These are phyloP conservation scores for Latheticus oryzae DNA, from an alignment of 2,888 invertebrate species.

Conservation along the genomic window DNA sequence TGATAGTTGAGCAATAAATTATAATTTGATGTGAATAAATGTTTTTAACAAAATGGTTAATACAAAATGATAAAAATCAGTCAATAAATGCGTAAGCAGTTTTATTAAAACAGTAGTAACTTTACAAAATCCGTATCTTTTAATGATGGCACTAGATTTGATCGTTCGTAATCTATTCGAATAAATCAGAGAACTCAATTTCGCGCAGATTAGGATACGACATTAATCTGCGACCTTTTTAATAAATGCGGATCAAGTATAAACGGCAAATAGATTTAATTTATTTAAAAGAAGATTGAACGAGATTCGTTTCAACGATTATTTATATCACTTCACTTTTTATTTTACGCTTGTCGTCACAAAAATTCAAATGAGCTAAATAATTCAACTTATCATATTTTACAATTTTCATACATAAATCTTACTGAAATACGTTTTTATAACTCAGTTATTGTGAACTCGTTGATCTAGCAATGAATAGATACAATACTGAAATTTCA, in stretches of 20 bases:
- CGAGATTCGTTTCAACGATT: slow-evolving; percentile 48
- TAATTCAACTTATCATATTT: too few species aligned
- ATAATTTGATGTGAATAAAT: too few species aligned
- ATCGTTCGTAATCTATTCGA: slow-evolving; percentile 43
- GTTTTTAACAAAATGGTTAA: too few species aligned
- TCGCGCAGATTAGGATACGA: slow-evolving; percentile 52
- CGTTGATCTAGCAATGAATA: too few species aligned
- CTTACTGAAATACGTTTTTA: slow-evolving; percentile 20
- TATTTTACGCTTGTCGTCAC: slow-evolving; percentile 46
- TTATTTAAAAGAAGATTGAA: slow-evolving; percentile 54
- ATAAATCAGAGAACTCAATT: slow-evolving; percentile 57
- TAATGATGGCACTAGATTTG: slow-evolving; percentile 22
- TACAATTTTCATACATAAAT: too few species aligned
- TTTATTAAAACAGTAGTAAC: neutral
- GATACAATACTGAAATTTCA: slow-evolving; percentile 50
- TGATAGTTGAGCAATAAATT: too few species aligned
- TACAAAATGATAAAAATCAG: neutral
- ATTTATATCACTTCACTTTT: slow-evolving; percentile 48
- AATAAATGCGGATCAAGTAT: slow-evolving; percentile 57
- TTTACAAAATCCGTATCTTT: slow-evolving; percentile 9
- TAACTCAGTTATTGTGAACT: slow-evolving; percentile 30
- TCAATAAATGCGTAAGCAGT: slow-evolving; percentile 2
- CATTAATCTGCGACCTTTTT: slow-evolving; percentile 56
- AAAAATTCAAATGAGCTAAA: slow-evolving; percentile 38
- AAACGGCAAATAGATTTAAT: slow-evolving; percentile 58